Evolutionary conservation across 2,888 invertebrate genomes (phyloP), one percentile per base, ranked within the genome.

Genomic region (Liodrosophila aerea): DNA sequence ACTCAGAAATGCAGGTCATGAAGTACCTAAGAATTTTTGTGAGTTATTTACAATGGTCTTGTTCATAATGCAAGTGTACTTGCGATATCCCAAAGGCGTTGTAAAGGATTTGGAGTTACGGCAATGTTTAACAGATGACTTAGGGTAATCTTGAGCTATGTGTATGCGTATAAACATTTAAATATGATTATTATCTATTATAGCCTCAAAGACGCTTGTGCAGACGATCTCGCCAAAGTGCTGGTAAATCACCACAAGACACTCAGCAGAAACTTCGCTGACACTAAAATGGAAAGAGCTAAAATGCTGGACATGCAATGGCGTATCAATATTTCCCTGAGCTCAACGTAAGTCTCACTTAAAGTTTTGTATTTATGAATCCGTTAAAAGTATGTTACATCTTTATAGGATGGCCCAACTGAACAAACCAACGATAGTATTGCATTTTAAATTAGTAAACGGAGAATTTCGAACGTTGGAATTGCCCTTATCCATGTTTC

Each of bases 291-390:
- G 84, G 62, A 90, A 83, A 85, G 90, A 68, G 87, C 90, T 69
- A 76, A 89, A 80, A 82, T 88, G 87, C 74, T 88, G 73, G 77
- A 90, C 72, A 31, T 91, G 84, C 86, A 91, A 67, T 92, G 92
- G 92, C 89, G 91, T 18, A 89, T 92, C 22, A 91, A 92, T 68
- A 91, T 92, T 47, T 91, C 91, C 0, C 87, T 92, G 50, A 89
- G 90, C 11, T 91, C 92, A 11, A 91, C 90, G 92, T 92, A 88
- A 57, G 74, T 15, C 16, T 29, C 9, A 9, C 5, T 18, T 39
- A 18, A n/a, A 16, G 22, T 22, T 22, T 22, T 22, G 5, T n/a
- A n/a, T n/a, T n/a, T n/a, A n/a, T n/a, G n/a, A n/a, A n/a, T n/a
- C n/a, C n/a, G n/a, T n/a, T n/a, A n/a, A n/a, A n/a, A n/a, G n/a